Conservation (phyloP, 2,888 invertebrate species). For the Nymphalis urticae region DNA sequence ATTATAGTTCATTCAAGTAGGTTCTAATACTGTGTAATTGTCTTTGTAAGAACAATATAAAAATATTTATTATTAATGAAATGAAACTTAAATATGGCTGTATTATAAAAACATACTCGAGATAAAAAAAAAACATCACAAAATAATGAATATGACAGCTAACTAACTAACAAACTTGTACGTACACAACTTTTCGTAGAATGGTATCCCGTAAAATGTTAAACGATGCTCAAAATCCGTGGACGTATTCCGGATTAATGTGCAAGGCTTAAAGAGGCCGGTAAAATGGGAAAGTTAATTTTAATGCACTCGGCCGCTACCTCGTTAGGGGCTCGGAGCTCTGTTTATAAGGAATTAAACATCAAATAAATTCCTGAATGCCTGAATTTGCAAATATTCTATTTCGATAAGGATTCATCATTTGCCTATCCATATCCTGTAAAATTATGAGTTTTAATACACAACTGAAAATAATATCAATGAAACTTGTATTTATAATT, state of each 20-base stretch:
- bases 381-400: too few relatives aligned
- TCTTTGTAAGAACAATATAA: too few relatives aligned
- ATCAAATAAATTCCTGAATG: too few relatives aligned
- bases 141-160: not conserved
- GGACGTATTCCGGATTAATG: slow-evolving; percentile 47
- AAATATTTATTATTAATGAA: too few relatives aligned
- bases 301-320: slow-evolving; percentile 53
- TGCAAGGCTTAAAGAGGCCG: slow-evolving; percentile 51
- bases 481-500: too few relatives aligned
- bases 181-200: slow-evolving; percentile 15
- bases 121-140: not conserved
- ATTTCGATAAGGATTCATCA: too few relatives aligned
- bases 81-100: too few relatives aligned
- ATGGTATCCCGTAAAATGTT: slow-evolving; percentile 28
- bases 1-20: not conserved
- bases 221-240: slow-evolving; percentile 35
- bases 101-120: too few relatives aligned
- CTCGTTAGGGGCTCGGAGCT: slow-evolving; percentile 51
- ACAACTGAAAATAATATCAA: too few relatives aligned
- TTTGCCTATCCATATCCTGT: too few relatives aligned
- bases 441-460: too few relatives aligned
- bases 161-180: not conserved
- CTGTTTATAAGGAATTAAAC: slow-evolving; percentile 54
- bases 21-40: too few relatives aligned
- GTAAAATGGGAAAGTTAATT: slow-evolving; percentile 64